A percentile compares a stretch with the other conserved stretches of the same genome.
These are phyloP conservation scores for Lerista edwardsae DNA, from an alignment of 2,797 vertebrate species.

Conservation along the genomic window DNA sequence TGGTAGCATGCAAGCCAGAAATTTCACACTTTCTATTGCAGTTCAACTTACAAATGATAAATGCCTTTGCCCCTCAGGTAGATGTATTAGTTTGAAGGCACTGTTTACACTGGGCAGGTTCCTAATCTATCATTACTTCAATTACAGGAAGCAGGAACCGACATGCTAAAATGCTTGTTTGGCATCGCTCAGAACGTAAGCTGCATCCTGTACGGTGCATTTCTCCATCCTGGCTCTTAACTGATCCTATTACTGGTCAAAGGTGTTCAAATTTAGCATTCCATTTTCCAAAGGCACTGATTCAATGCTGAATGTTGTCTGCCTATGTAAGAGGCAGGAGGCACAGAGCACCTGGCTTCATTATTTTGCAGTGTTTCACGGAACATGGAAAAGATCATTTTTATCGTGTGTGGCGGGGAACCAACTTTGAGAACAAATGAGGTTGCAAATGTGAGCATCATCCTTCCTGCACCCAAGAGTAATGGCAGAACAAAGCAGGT, in stretches of 20 bases:
- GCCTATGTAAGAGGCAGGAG: conserved; percentile 10
- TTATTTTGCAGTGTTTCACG: conserved; percentile 44
- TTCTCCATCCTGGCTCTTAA: not conserved
- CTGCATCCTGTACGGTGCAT: not conserved
- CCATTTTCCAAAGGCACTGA: not conserved
- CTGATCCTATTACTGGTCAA: not conserved
- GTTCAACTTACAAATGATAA: not conserved
- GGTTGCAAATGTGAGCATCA: conserved; percentile 46
- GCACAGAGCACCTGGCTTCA: conserved; percentile 22
- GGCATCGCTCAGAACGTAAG: not conserved
- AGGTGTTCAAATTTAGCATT: not conserved
- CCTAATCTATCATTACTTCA: conserved; percentile 1
- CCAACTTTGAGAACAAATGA: conserved; percentile 44
- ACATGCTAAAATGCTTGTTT: not conserved
- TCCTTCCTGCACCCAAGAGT: not conserved
- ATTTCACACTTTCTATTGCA: not conserved
- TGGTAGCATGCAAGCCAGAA: not conserved
- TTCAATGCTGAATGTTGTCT: not conserved
- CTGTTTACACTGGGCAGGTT: not conserved
- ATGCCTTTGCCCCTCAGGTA: not conserved
- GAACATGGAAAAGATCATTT: conserved; percentile 30
- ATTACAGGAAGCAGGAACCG: not conserved
- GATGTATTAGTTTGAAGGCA: not conserved
- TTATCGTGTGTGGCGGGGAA: conserved; percentile 34
- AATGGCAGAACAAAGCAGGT: conserved; percentile 37